Percentiles rank a stretch among this genome's conserved stretches.
Conservation (phyloP, 2,888 invertebrate species). For the Micoletzkya japonica region DNA sequence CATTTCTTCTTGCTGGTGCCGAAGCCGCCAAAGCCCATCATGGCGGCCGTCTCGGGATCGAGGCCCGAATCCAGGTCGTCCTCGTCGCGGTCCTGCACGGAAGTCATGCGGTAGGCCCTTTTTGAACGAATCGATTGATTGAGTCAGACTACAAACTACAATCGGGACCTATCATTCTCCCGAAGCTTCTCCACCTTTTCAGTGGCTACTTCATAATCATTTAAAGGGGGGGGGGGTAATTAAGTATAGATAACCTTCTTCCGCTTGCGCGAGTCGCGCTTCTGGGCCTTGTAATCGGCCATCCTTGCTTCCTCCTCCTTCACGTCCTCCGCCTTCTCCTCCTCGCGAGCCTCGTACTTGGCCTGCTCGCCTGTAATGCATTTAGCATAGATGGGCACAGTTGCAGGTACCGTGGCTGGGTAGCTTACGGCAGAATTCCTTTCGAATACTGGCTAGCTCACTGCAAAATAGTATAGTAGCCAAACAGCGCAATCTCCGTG, state of each 20-base stretch:
- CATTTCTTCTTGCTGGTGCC: slow-evolving; percentile 65
- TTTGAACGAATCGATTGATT: too few species aligned
- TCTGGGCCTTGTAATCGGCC: slow-evolving; percentile 78
- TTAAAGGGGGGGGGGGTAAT: too few species aligned
- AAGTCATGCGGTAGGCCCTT: too few species aligned
- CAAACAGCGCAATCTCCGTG: too few species aligned
- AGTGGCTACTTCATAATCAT: too few species aligned
- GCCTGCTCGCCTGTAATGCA: slow-evolving; percentile 44
- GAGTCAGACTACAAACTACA: too few species aligned
- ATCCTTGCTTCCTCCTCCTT: slow-evolving; percentile 81
- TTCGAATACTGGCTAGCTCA: too few species aligned
- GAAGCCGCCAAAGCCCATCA: slow-evolving; percentile 95
- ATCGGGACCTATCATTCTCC: not conserved
- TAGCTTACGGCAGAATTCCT: too few species aligned
- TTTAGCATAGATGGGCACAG: too few species aligned
- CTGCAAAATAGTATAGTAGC: too few species aligned
- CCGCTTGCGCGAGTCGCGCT: slow-evolving; percentile 38
- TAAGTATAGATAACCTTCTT: slow-evolving; percentile 32
- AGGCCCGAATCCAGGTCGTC: slow-evolving; percentile 68
- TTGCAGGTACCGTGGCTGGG: too few species aligned
- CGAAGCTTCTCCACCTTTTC: slow-evolving; percentile 27
- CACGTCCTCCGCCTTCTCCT: slow-evolving; percentile 67
- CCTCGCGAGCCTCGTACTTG: slow-evolving; percentile 88
- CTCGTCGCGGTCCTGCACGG: slow-evolving; percentile 5
- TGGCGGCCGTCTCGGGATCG: slow-evolving; percentile 77